phyloP scores from a whole-genome alignment of 2,113 vertebrate species.

The Erythrolamprus reginae region DNA sequence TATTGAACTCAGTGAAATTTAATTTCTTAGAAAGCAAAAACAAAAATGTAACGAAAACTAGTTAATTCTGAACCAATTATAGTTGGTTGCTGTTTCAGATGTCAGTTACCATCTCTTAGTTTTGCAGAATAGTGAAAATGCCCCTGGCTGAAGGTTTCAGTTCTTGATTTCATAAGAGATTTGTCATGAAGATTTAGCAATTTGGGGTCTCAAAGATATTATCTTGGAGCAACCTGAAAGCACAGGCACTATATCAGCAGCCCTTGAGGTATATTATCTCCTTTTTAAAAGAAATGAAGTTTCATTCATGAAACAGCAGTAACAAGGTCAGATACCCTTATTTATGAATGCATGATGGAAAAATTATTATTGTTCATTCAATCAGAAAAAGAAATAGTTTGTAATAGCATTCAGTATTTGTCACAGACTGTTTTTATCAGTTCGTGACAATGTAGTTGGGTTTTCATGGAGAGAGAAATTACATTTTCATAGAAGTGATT shows the following conservation, averaged over 20 bases:
- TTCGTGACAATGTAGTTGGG: conserved; percentile 64
- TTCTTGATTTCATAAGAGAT: background rate
- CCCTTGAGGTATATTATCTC: background rate
- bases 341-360: background rate
- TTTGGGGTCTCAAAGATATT: background rate
- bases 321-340: background rate
- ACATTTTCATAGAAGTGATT: conserved; percentile 62
- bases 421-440: conserved; percentile 56
- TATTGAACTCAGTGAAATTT: background rate
- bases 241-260: background rate
- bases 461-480: conserved; percentile 58
- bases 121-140: background rate
- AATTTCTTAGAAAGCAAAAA: background rate
- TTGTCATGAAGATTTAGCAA: background rate
- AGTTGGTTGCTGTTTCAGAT: background rate
- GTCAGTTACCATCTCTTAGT: background rate
- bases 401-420: conserved; percentile 53
- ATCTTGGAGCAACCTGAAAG: background rate
- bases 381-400: conserved; percentile 32
- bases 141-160: background rate
- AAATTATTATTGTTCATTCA: conserved; percentile 42
- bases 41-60: background rate
- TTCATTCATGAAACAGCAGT: background rate
- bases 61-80: background rate
- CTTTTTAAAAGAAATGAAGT: background rate